Evolutionary conservation across 2,888 invertebrate species (phyloP).

Genomic region (Chloroclystis v-ata): DNA sequence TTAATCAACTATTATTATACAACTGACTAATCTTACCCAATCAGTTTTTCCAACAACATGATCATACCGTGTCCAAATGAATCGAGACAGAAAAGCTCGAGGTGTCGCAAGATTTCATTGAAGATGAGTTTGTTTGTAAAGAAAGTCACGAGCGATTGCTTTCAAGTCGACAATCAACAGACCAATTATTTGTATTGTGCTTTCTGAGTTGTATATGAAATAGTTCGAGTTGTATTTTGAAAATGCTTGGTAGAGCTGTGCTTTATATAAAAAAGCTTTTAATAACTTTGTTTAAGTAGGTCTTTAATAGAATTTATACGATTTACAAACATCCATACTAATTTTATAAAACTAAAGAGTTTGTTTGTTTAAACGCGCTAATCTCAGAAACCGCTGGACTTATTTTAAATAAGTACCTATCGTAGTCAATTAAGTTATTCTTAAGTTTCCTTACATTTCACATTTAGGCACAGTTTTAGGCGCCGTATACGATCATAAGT

Average conservation of each 20-base stretch:
- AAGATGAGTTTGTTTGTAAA: slow-evolving; percentile 16
- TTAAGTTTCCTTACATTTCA: too few relatives aligned
- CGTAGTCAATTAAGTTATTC: too few relatives aligned
- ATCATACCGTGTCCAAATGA: neutral
- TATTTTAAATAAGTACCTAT: too few relatives aligned
- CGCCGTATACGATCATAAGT: too few relatives aligned
- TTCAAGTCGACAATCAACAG: slow-evolving; percentile 19
- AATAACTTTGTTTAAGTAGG: too few relatives aligned
- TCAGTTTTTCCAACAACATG: neutral
- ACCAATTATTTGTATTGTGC: slow-evolving; percentile 18
- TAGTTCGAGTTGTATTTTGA: neutral
- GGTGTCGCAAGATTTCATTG: slow-evolving; percentile 7
- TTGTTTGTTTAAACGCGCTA: too few relatives aligned
- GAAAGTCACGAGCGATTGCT: slow-evolving; percentile 21
- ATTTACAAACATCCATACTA: too few relatives aligned
- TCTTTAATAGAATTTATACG: too few relatives aligned
- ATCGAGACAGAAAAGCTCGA: slow-evolving; percentile 10
- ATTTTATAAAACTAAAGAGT: too few relatives aligned
- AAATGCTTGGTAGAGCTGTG: neutral
- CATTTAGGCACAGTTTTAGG: too few relatives aligned
- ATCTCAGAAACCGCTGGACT: too few relatives aligned
- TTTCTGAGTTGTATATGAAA: neutral
- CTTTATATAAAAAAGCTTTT: neutral
- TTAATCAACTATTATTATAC: too few relatives aligned
- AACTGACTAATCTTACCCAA: neutral